Evolutionary conservation across 1,140 invertebrate species (phyloP).

Genomic region (Drosophila tsacasi): DNA sequence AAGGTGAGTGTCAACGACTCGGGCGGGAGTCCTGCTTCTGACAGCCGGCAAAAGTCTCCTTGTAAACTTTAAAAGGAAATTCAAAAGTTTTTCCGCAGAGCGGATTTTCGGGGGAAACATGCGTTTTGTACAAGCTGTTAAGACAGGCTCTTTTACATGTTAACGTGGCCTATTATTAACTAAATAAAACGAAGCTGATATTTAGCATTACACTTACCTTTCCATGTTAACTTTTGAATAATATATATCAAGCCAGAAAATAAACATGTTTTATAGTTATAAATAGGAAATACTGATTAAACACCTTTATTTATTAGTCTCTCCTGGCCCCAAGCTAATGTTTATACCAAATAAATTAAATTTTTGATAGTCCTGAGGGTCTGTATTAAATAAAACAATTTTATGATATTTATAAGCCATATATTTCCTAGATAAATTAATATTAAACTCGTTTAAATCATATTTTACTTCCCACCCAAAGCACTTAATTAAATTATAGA

Average conservation of each 20-base stretch:
- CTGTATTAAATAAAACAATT: background rate
- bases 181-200: background rate
- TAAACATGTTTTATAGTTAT: background rate
- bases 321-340: background rate
- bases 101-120: background rate
- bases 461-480: background rate
- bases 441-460: background rate
- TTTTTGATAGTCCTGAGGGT: background rate
- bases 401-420: background rate
- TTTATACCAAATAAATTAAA: background rate
- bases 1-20: constrained; percentile 45
- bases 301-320: background rate
- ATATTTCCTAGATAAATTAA: background rate
- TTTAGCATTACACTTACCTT: too few species aligned
- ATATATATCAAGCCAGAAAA: too few species aligned
- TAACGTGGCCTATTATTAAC: background rate
- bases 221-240: background rate
- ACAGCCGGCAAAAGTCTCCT: constrained; percentile 14
- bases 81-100: background rate
- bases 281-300: background rate
- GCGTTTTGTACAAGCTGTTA: background rate
- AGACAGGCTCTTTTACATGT: constrained; percentile 3
- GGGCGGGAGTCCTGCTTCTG: constrained; percentile 10
- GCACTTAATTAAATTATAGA: background rate
- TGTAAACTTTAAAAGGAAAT: constrained; percentile 23